phyloP scores from a whole-genome alignment of 2,888 invertebrate species.

The Sicus ferrugineus region DNA sequence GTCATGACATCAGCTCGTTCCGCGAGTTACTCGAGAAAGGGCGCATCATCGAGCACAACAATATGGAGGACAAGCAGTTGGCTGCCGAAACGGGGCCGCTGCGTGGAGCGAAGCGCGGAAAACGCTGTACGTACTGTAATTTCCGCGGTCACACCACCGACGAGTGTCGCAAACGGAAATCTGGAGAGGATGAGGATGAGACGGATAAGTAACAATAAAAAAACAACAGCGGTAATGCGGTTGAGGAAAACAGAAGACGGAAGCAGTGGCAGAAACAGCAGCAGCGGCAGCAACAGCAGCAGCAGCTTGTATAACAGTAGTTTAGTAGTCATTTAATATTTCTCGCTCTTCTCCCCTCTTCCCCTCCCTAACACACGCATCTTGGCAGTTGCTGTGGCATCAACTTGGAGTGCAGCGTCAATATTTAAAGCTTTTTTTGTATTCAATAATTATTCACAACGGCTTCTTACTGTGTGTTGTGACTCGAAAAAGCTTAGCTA shows the following conservation, averaged over 20 bases:
- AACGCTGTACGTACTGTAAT: constrained; percentile 58
- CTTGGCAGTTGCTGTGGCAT: background rate
- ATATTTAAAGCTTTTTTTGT: background rate
- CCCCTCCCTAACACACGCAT: background rate
- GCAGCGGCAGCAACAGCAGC: constrained; percentile 2
- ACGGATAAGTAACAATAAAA: constrained; percentile 1
- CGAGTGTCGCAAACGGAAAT: constrained; percentile 54
- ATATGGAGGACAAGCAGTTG: constrained; percentile 43
- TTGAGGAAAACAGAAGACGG: background rate
- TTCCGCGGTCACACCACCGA: constrained; percentile 56
- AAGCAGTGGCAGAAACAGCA: background rate
- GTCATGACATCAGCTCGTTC: constrained; percentile 54
- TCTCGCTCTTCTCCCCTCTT: background rate
- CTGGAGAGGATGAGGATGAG: constrained; percentile 20
- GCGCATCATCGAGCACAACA: constrained; percentile 57
- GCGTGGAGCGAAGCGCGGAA: constrained; percentile 45
- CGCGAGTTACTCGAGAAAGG: constrained; percentile 57
- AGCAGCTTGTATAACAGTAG: background rate
- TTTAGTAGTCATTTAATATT: background rate
- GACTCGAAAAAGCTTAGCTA: background rate
- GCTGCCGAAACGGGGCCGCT: constrained; percentile 40
- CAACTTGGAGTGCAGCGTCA: background rate
- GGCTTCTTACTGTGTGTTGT: background rate
- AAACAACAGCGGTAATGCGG: background rate
- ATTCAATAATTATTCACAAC: background rate